Percentiles rank a stretch among this genome's conserved stretches.
Conservation (phyloP, 2,797 vertebrate genomes). For the Sebastes melanostomus region DNA sequence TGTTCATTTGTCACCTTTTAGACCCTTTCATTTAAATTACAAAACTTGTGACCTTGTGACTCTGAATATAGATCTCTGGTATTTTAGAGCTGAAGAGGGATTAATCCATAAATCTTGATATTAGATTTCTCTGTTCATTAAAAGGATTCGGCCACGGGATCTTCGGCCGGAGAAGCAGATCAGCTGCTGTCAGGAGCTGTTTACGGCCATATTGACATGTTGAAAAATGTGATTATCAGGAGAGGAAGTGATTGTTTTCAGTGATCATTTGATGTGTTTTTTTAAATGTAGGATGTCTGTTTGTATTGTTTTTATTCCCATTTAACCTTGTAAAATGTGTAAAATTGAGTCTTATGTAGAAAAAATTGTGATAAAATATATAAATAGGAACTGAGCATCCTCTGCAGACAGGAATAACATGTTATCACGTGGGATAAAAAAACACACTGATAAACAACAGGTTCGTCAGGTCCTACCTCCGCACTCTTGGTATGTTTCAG, state of each 20-base stretch:
- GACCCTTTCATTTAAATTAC: slow-evolving; percentile 90
- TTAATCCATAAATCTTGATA: slow-evolving; percentile 89
- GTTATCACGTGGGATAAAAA: background rate
- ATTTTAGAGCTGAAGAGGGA: slow-evolving; percentile 84
- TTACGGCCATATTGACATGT: slow-evolving; percentile 56
- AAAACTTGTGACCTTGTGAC: slow-evolving; percentile 88
- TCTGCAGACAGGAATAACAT: background rate
- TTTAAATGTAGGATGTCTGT: slow-evolving; percentile 2
- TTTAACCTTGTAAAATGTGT: background rate
- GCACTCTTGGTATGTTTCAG: slow-evolving; percentile 34
- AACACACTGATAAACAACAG: slow-evolving; percentile 11
- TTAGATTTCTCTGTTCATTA: slow-evolving; percentile 81
- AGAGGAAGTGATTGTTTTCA: slow-evolving; percentile 55
- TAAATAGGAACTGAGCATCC: background rate
- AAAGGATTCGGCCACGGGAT: slow-evolving; percentile 72
- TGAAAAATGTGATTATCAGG: slow-evolving; percentile 50
- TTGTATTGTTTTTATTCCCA: slow-evolving; percentile 2
- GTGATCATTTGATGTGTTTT: too few relatives aligned
- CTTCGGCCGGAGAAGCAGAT: slow-evolving; percentile 50
- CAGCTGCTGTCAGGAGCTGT: slow-evolving; percentile 64
- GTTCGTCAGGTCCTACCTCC: slow-evolving; percentile 30
- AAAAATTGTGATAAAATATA: background rate
- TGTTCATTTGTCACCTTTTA: slow-evolving; percentile 92
- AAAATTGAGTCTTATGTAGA: background rate
- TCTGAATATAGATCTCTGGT: slow-evolving; percentile 86